Conservation (phyloP, 2,888 invertebrate genomes). For the Charanyca ferruginea region DNA sequence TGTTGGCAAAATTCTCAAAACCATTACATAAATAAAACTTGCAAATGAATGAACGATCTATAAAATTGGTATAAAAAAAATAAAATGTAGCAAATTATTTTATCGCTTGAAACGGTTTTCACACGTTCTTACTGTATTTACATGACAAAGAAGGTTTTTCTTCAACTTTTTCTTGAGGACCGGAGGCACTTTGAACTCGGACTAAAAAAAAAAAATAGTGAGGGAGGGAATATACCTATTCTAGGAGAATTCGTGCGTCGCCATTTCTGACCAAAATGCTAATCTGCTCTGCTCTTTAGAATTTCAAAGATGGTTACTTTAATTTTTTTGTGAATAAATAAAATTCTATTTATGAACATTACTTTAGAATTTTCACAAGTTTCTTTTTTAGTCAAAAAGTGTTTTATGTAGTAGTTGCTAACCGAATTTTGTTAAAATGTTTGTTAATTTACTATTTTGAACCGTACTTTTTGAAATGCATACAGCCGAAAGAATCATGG, state of each 20-base stretch:
- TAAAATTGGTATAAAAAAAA: slow-evolving; percentile 28
- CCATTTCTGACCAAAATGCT: slow-evolving; percentile 47
- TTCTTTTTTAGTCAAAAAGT: background rate
- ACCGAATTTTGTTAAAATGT: background rate
- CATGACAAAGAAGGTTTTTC: slow-evolving; percentile 55
- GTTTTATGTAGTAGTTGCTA: background rate
- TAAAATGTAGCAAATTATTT: slow-evolving; percentile 40
- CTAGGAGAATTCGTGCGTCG: slow-evolving; percentile 48
- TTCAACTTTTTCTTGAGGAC: slow-evolving; percentile 22
- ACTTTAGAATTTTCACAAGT: background rate
- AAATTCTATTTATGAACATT: slow-evolving; percentile 1
- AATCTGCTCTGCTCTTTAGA: slow-evolving; percentile 33
- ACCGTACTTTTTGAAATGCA: no score
- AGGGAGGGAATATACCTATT: slow-evolving; percentile 12
- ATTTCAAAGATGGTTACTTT: slow-evolving; percentile 10
- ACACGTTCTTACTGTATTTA: slow-evolving; percentile 45
- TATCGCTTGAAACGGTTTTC: slow-evolving; percentile 41
- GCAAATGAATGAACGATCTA: background rate
- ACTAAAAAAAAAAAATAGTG: slow-evolving; percentile 39
- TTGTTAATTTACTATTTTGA: no score
- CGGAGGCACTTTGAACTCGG: slow-evolving; percentile 49
- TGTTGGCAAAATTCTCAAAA: no score
- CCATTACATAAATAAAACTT: no score
- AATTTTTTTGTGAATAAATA: background rate
- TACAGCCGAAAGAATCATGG: no score